Base-by-base conservation (phyloP, 2,797 vertebrate species). In the Steatocranus sp. region DNA sequence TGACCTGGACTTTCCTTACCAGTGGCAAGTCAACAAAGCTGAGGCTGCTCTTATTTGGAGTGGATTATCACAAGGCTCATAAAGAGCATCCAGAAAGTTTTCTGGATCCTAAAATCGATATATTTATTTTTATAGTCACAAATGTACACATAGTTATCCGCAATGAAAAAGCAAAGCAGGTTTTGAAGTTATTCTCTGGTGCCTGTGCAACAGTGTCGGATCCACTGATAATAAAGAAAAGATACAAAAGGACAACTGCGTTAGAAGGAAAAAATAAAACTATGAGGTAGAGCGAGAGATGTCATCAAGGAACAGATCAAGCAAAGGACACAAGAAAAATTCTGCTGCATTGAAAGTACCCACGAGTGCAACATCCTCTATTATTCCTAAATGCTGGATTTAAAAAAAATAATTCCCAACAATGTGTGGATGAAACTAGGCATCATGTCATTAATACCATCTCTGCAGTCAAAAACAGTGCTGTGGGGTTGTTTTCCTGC, bases 1-100 rank as follows among this genome's bases (percentile, higher is more conserved):
- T 90, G 77, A 86, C 85, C 79, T 77, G 12, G 34, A 43, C 70
- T 78, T 79, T 75, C 6, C 50, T 73, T 51, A 66, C 76, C n/a
- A 68, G 75, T 17, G 25, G 14, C 49, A 48, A 82, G 18, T 54
- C 41, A 80, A 88, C 90, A 66, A 43, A 83, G 27, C 63, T 27
- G 43, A 15, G 17, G 18, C 50, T 73, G n/a, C 27, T 38, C 53
- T 70, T 48, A 43, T 20, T 10, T 53, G 12, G 32, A 68, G 49
- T 10, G 74, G 18, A 75, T 82, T 58, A 85, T 83, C 11, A 80
- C 49, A 49, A 34, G 43, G 66, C 5, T 70, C 8, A 68, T 73
- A 38, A 38, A 38, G 34, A 38, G 34, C 34, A 66, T 38, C 7
- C 41, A 48, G 43, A 73, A 73, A 48, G 68, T 73, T 73, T 73